Base-by-base conservation (phyloP, 2,888 invertebrate genomes). In the Willowsia nigromaculata region DNA sequence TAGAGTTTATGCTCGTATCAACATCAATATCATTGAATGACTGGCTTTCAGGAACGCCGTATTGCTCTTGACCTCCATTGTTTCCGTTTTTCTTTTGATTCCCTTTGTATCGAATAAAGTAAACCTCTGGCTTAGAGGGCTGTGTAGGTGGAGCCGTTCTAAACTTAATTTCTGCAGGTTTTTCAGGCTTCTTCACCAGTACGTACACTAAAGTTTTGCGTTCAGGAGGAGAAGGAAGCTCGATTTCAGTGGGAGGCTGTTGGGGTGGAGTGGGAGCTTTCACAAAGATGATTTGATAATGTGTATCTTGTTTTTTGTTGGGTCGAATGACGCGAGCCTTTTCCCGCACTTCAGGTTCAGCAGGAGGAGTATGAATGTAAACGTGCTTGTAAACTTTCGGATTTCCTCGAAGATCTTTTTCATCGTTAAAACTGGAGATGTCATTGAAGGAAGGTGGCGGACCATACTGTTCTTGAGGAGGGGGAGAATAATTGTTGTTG, bases 361-460 rank as follows among this genome's bases (percentile, higher is more conserved):
- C 97, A 86, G 97, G 97, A 78, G 97, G 97, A 25, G 97, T 97
- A 94, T 97, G 97, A 22, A 98, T 97, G 94, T 97, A 97, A 13
- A 97, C 97, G 94, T 97, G 97, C 93, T 97, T 97, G 94, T 97
- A 97, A 65, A 91, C 81, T 80, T 86, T 86, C 4, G 86, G 6
- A 65, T 43, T 40, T 2, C 6, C 25, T 59, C 22, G 2, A 22
- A 7, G 2, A 18, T 65, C 43, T 1, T 5, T 5, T n/a, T 33
- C 33, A 22, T 27, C 13, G 2, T 0, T n/a, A 37, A 11, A 40
- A 27, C n/a, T 47, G 3, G 37, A 33, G 11, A n/a, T 80, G 15
- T 80, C 59, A 37, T 33, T 56, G n/a, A n/a, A n/a, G 1, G 18
- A 11, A 13, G n/a, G 4, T 11, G 76, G 76, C 1, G 25, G 30